These are phyloP conservation scores for Coptodon bakossiorum DNA, from an alignment of 2,113 vertebrate genomes.

Conservation along the genomic window DNA sequence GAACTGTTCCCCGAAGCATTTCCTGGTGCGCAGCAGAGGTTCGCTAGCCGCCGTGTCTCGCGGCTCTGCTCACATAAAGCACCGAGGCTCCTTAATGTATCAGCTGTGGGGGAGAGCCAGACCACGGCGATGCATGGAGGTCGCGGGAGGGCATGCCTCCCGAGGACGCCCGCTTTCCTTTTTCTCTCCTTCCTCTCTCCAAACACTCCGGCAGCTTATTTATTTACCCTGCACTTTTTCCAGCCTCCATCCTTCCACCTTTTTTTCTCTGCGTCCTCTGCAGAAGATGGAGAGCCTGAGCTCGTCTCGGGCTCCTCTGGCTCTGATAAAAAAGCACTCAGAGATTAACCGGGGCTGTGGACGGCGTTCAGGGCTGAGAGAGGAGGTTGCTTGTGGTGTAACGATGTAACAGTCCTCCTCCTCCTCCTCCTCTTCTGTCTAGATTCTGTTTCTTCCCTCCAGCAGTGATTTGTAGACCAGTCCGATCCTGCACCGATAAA, in stretches of 20 bases:
- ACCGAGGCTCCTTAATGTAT: constrained; percentile 48
- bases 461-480: constrained; percentile 6
- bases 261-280: not conserved
- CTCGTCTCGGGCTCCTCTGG: not conserved
- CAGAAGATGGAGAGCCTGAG: not conserved
- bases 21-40: constrained; percentile 66
- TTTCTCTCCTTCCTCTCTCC: not conserved
- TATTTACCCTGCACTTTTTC: constrained; percentile 18
- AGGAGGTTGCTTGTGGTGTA: not conserved
- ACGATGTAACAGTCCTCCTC: not conserved
- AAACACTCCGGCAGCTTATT: constrained; percentile 35
- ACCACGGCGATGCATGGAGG: constrained; percentile 47
- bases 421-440: not conserved
- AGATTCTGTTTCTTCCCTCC: not conserved
- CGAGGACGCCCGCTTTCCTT: constrained; percentile 17
- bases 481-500: not conserved
- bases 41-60: constrained; percentile 51
- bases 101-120: constrained; percentile 47
- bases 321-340: not conserved
- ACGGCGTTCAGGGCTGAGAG: not conserved
- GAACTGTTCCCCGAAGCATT: constrained; percentile 51
- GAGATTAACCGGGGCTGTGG: not conserved
- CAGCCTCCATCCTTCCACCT: not conserved
- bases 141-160: constrained; percentile 51
- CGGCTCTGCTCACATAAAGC: constrained; percentile 61